Conservation (phyloP, 1,140 invertebrate genomes). For the Drosophila cardini region DNA sequence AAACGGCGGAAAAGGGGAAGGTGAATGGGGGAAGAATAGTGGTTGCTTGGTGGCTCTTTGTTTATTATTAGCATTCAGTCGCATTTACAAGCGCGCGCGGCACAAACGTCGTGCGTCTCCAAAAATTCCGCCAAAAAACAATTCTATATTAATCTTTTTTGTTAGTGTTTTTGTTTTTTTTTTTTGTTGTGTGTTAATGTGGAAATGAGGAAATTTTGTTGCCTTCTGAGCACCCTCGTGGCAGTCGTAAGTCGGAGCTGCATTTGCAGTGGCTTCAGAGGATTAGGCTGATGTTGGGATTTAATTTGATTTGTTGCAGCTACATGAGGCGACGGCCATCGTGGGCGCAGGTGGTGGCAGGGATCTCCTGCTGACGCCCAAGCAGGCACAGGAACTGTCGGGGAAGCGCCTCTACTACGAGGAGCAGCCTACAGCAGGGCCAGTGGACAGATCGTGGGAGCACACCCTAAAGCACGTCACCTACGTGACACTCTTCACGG, state of each 20-base stretch:
- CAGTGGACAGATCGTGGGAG: constrained; percentile 85
- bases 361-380: constrained; percentile 78
- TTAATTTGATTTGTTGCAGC: constrained; percentile 24
- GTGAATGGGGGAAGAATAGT: neutral
- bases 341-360: constrained; percentile 68
- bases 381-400: constrained; percentile 53
- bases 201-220: constrained; percentile 46
- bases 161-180: constrained; percentile 14
- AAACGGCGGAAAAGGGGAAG: neutral
- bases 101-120: constrained; percentile 46
- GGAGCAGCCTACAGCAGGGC: constrained; percentile 35
- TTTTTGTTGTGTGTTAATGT: constrained; percentile 13
- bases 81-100: constrained; percentile 54
- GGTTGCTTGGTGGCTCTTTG: constrained; percentile 17
- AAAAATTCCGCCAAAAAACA: constrained; percentile 12
- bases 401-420: constrained; percentile 78
- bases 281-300: neutral
- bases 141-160: neutral
- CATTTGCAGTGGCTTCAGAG: neutral
- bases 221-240: constrained; percentile 43
- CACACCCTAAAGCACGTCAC: constrained; percentile 87
- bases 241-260: constrained; percentile 53
- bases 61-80: constrained; percentile 75
- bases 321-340: constrained; percentile 46
- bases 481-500: constrained; percentile 86